phyloP scores from a whole-genome alignment of 2,888 invertebrate genomes.

The Eristalinus sepulchralis region DNA sequence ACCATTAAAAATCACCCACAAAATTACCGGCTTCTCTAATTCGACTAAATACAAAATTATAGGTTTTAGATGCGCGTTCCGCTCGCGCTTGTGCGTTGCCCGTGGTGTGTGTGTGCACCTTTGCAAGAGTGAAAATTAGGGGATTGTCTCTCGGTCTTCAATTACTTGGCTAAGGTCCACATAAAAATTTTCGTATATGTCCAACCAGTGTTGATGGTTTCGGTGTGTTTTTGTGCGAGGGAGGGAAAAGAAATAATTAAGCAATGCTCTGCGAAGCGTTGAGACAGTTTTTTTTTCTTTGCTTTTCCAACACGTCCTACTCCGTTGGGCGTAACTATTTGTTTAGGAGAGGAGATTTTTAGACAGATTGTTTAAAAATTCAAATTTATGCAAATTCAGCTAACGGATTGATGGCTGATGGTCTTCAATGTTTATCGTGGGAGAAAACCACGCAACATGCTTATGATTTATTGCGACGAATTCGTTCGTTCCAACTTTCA shows the following conservation, averaged over 20 bases:
- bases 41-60: slow-evolving; percentile 71
- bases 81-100: slow-evolving; percentile 64
- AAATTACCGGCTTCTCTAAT: slow-evolving; percentile 69
- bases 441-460: slow-evolving; percentile 33
- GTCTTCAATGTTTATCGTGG: slow-evolving; percentile 53
- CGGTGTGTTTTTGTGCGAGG: not conserved
- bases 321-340: slow-evolving; percentile 31
- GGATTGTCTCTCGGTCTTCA: slow-evolving; percentile 58
- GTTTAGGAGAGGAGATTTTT: slow-evolving; percentile 56
- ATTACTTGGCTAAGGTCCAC: slow-evolving; percentile 55
- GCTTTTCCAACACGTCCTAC: not conserved
- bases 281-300: slow-evolving; percentile 32
- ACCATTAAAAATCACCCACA: slow-evolving; percentile 70
- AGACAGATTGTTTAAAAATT: slow-evolving; percentile 67
- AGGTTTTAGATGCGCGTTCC: slow-evolving; percentile 71
- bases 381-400: slow-evolving; percentile 62
- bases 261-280: slow-evolving; percentile 68
- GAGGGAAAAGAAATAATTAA: slow-evolving; percentile 57
- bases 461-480: slow-evolving; percentile 11
- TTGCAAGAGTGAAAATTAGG: slow-evolving; percentile 52
- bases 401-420: slow-evolving; percentile 59
- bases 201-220: slow-evolving; percentile 12
- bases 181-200: slow-evolving; percentile 20
- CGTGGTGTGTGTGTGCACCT: slow-evolving; percentile 26
- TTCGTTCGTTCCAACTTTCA: slow-evolving; percentile 3